Evolutionary conservation across 2,113 vertebrate species (phyloP).

Genomic region (Daubentonia madagascariensis): DNA sequence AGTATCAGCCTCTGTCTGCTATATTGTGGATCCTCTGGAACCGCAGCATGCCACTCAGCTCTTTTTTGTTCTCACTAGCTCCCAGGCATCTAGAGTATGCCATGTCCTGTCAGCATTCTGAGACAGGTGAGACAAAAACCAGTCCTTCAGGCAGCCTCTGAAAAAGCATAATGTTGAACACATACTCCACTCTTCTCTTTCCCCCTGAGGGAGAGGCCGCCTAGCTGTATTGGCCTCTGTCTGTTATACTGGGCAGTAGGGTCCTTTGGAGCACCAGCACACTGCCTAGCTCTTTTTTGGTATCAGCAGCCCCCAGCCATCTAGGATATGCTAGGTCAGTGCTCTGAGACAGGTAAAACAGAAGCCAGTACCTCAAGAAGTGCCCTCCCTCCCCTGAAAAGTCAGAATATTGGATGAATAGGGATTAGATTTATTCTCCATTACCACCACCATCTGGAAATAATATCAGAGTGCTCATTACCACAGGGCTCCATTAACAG

Average conservation of each 20-base stretch:
- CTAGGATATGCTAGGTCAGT: not conserved
- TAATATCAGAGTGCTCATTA: conserved; percentile 28
- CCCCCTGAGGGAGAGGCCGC: not conserved
- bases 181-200: not conserved
- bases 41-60: not conserved
- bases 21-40: not conserved
- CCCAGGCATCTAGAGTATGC: not conserved
- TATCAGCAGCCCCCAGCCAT: not conserved
- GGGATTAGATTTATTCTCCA: conserved; percentile 38
- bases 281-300: not conserved
- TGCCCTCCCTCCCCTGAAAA: not conserved
- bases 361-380: not conserved
- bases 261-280: not conserved
- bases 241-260: too few relatives aligned
- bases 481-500: not conserved
- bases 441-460: conserved; percentile 40
- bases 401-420: conserved; percentile 29
- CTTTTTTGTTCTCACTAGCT: not conserved
- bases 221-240: not conserved
- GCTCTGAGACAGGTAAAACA: not conserved
- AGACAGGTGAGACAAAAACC: not conserved
- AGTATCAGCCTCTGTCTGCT: not conserved
- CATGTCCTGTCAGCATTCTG: not conserved
- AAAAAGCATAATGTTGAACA: not conserved
- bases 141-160: not conserved